Percentiles rank a stretch among this genome's conserved stretches.
Evolutionary conservation across 2,888 invertebrate genomes (phyloP).

Genomic region (Auanema freiburgensis): DNA sequence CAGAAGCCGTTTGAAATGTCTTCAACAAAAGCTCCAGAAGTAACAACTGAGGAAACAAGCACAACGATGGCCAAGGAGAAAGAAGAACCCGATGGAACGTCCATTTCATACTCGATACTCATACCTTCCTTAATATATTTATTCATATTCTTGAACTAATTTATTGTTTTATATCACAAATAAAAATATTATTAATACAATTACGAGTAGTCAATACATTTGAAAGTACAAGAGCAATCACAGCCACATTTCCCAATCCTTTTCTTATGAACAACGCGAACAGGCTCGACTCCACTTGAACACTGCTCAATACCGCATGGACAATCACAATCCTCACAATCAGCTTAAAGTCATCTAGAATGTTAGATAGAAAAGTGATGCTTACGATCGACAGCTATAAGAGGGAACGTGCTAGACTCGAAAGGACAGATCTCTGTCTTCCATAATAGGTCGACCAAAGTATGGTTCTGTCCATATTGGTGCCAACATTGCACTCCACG

Average conservation of each 20-base stretch:
- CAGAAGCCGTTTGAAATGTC: not conserved
- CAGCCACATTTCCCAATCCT: constrained; percentile 47
- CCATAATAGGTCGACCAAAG: constrained; percentile 60
- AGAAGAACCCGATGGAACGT: not conserved
- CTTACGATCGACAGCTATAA: constrained; percentile 30
- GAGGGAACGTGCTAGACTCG: constrained; percentile 37
- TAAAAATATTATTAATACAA: not conserved
- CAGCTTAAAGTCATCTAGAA: constrained; percentile 27
- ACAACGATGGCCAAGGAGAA: not conserved
- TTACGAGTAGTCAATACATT: constrained; percentile 38
- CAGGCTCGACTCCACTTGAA: constrained; percentile 52
- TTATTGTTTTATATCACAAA: not conserved
- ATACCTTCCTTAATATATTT: no score
- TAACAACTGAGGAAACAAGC: not conserved
- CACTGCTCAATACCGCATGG: constrained; percentile 60
- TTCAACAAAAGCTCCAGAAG: not conserved
- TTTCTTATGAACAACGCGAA: constrained; percentile 55
- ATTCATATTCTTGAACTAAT: no score
- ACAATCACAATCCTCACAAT: constrained; percentile 52
- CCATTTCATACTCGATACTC: not conserved
- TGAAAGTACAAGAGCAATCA: constrained; percentile 53
- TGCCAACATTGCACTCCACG: constrained; percentile 63
- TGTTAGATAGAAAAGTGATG: not conserved
- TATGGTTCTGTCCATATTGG: constrained; percentile 54
- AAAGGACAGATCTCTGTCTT: constrained; percentile 61